phyloP scores from a whole-genome alignment of 1,140 invertebrate species.

The Dinoponera quadriceps region DNA sequence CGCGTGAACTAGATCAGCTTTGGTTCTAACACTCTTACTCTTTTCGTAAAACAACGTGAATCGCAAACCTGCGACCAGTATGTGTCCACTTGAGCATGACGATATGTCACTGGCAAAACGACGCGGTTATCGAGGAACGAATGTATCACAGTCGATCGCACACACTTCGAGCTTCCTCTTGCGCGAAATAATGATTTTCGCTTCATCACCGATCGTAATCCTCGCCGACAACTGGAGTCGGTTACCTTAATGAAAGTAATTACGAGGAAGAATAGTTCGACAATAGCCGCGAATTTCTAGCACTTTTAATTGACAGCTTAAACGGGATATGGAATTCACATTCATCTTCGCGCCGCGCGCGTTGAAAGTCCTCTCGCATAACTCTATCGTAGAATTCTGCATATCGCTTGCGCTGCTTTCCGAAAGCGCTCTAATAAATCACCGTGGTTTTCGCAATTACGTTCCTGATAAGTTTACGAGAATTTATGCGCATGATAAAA shows the following conservation, averaged over 20 bases:
- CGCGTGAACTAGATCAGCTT: too few species aligned
- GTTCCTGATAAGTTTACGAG: not conserved
- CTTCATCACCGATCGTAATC: conserved; percentile 38
- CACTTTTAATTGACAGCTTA: conserved; percentile 29
- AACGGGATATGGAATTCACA: conserved; percentile 41
- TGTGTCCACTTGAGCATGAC: not conserved
- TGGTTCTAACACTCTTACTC: conserved; percentile 6
- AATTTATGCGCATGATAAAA: not conserved
- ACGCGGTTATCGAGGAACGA: conserved; percentile 35
- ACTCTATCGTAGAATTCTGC: conserved; percentile 7
- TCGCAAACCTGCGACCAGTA: not conserved
- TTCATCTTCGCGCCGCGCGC: not conserved
- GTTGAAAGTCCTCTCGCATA: not conserved
- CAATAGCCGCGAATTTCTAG: conserved; percentile 33
- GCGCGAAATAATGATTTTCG: conserved; percentile 44
- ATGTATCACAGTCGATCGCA: conserved; percentile 55
- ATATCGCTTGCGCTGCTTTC: not conserved
- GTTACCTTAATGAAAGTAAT: conserved; percentile 46
- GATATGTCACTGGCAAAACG: conserved; percentile 24
- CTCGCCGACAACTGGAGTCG: conserved; percentile 14
- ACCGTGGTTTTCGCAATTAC: not conserved
- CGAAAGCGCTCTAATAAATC: not conserved
- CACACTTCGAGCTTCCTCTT: conserved; percentile 11
- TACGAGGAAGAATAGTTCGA: conserved; percentile 10
- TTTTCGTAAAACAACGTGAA: not conserved